Evolutionary conservation across 1,140 invertebrate genomes (phyloP).

Genomic region (Lepidurus arcticus): DNA sequence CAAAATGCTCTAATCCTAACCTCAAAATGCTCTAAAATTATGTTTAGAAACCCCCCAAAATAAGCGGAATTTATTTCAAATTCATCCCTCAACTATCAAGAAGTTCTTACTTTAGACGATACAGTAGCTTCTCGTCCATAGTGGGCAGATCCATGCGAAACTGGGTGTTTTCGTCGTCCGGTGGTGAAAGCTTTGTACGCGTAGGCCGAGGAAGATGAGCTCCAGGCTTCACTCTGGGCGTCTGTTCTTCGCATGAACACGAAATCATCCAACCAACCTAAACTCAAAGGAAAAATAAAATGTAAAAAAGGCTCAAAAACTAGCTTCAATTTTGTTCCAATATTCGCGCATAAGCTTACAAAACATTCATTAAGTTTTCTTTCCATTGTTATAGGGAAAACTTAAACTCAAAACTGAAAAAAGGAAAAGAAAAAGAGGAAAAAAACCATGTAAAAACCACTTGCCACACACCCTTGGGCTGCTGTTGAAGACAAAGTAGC

Average conservation of each 20-base stretch:
- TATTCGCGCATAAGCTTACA: conserved; percentile 16
- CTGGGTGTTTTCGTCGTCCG: conserved; percentile 59
- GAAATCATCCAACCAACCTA: conserved; percentile 60
- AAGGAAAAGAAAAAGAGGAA: background rate
- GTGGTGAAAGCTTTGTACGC: conserved; percentile 76
- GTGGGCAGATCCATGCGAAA: conserved; percentile 56
- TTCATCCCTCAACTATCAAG: conserved; percentile 17
- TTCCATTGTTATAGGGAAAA: background rate
- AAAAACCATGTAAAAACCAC: conserved; percentile 28
- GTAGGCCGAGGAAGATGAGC: conserved; percentile 45
- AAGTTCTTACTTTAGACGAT: background rate
- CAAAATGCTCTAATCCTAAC: no score
- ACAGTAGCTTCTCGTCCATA: conserved; percentile 52
- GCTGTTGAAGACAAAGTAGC: conserved; percentile 39
- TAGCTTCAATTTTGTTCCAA: background rate
- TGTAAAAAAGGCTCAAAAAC: conserved; percentile 29
- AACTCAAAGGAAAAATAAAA: conserved; percentile 35
- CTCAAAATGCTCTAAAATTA: no score
- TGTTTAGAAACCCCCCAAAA: no score
- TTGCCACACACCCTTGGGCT: conserved; percentile 38
- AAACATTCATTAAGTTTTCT: background rate
- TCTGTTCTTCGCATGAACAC: conserved; percentile 52
- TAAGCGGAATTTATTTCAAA: no score
- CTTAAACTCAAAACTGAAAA: background rate
- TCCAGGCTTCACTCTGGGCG: conserved; percentile 44